Conservation (phyloP, 1,140 invertebrate species). For the Zaprionus gabonicus region DNA sequence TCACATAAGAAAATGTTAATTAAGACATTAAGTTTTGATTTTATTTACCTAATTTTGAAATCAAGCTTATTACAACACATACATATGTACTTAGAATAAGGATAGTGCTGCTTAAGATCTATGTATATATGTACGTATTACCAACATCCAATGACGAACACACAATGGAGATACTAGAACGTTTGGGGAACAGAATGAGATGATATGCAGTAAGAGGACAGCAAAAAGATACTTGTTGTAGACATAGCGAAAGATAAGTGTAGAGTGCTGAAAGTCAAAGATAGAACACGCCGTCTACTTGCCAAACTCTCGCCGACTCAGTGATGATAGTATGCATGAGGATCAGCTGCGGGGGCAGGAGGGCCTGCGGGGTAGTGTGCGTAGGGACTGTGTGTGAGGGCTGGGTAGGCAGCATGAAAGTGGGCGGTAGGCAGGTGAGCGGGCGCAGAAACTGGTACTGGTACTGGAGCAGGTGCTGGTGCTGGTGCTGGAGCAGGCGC, state of each 20-base stretch:
- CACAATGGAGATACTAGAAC: slow-evolving; percentile 47
- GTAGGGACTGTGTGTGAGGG: slow-evolving; percentile 77
- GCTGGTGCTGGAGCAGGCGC: slow-evolving; percentile 47
- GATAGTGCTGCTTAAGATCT: slow-evolving; percentile 50
- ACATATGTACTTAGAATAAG: slow-evolving; percentile 15
- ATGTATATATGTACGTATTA: slow-evolving; percentile 35
- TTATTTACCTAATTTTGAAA: slow-evolving; percentile 22
- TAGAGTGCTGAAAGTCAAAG: slow-evolving; percentile 20
- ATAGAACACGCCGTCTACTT: slow-evolving; percentile 18
- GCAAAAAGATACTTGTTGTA: slow-evolving; percentile 19
- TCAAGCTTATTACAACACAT: slow-evolving; percentile 20
- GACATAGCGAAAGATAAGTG: slow-evolving; percentile 16
- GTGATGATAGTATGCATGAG: slow-evolving; percentile 72
- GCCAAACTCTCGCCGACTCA: slow-evolving; percentile 39
- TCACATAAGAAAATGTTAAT: background rate
- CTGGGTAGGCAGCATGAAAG: slow-evolving; percentile 76
- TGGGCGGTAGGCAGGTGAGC: slow-evolving; percentile 58
- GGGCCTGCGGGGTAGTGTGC: slow-evolving; percentile 53
- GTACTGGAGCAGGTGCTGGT: slow-evolving; percentile 48
- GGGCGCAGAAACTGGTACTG: slow-evolving; percentile 53
- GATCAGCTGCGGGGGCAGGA: slow-evolving; percentile 50
- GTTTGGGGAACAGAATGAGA: slow-evolving; percentile 14
- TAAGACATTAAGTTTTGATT: slow-evolving; percentile 18
- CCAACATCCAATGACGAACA: slow-evolving; percentile 66
- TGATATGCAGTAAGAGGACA: background rate